Evolutionary conservation across 1,140 invertebrate species (phyloP).

Genomic region (Conopomorpha cramerella): DNA sequence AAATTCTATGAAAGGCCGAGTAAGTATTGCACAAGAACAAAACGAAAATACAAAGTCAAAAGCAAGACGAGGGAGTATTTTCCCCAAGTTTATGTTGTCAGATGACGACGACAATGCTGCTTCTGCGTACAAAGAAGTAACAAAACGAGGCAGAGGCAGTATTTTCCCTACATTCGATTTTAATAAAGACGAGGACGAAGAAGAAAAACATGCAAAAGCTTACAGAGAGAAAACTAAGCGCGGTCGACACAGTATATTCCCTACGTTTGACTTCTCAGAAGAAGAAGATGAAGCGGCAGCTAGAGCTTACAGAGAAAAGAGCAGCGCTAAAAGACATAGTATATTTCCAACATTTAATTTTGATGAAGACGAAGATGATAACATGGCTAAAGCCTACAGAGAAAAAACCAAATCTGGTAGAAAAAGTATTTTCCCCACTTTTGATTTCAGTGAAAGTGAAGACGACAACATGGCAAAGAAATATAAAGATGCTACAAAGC

Average conservation of each 20-base stretch:
- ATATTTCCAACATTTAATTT: conserved; percentile 30
- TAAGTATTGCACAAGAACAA: conserved; percentile 17
- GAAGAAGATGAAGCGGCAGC: conserved; percentile 17
- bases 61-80: conserved; percentile 30
- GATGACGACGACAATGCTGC: no score
- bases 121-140: no score
- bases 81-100: no score
- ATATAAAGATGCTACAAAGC: conserved; percentile 37
- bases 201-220: conserved; percentile 18
- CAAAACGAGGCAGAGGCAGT: not conserved
- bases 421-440: conserved; percentile 19
- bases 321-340: conserved; percentile 25
- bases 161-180: not conserved
- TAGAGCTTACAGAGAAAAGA: conserved; percentile 37
- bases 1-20: conserved; percentile 33
- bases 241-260: conserved; percentile 41
- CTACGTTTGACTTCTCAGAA: conserved; percentile 30
- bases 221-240: conserved; percentile 36
- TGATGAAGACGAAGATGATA: conserved; percentile 21
- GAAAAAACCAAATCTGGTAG: conserved; percentile 22
- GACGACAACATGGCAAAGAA: conserved; percentile 15
- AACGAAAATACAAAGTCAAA: conserved; percentile 22
- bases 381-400: conserved; percentile 16
- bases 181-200: conserved; percentile 15
- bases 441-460: conserved; percentile 14